Percentiles rank a stretch among this genome's conserved stretches.
Evolutionary conservation across 2,113 vertebrate genomes (phyloP).

Genomic region (Microcebus griseorufus): DNA sequence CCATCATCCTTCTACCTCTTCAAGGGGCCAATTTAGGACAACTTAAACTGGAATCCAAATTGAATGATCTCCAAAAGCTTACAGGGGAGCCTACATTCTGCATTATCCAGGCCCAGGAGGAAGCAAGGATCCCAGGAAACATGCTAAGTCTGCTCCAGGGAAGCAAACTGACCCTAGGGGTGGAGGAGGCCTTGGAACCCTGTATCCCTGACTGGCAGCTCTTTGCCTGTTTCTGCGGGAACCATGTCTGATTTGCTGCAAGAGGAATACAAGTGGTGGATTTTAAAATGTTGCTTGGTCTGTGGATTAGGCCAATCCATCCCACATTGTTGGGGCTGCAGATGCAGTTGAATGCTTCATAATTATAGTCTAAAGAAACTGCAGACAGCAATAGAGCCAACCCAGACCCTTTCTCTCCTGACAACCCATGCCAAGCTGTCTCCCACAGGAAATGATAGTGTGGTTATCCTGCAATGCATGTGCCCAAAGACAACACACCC

Average conservation of each 20-base stretch:
- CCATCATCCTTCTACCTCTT: neutral
- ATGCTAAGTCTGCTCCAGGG: neutral
- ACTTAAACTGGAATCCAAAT: slow-evolving; percentile 38
- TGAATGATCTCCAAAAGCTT: neutral
- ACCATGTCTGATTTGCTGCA: slow-evolving; percentile 59
- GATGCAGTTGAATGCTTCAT: slow-evolving; percentile 79
- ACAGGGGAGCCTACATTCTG: neutral
- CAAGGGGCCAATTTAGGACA: slow-evolving; percentile 29
- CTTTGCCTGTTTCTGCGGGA: neutral
- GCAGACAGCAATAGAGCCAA: slow-evolving; percentile 66
- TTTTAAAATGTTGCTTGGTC: slow-evolving; percentile 56
- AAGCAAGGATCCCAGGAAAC: neutral
- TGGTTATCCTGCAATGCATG: neutral
- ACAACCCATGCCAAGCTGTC: slow-evolving; percentile 34
- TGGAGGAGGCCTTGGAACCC: neutral
- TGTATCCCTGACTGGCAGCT: fast-evolving
- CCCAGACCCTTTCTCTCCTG: slow-evolving; percentile 54
- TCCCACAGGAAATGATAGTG: slow-evolving; percentile 22
- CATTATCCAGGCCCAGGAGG: neutral
- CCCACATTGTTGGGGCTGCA: slow-evolving; percentile 76
- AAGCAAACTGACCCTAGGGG: neutral
- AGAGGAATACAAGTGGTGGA: slow-evolving; percentile 23
- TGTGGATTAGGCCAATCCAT: slow-evolving; percentile 68
- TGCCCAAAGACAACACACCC: neutral
- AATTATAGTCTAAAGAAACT: slow-evolving; percentile 69